Evolutionary conservation across 2,113 vertebrate species (phyloP).

Genomic region (Urocynchramus pylzowi): DNA sequence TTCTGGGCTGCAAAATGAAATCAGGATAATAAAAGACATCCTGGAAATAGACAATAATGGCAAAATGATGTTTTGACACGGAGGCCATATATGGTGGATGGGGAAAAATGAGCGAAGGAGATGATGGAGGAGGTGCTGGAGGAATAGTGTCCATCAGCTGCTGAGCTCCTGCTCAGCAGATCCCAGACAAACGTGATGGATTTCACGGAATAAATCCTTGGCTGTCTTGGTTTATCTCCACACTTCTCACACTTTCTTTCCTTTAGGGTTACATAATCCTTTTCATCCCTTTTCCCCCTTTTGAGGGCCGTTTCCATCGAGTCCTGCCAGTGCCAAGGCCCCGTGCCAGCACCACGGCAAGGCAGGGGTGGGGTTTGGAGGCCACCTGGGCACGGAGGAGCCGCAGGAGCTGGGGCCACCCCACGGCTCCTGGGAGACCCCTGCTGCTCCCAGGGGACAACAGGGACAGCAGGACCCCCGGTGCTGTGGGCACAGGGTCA

Average conservation of each 20-base stretch:
- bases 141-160: slow-evolving; percentile 41
- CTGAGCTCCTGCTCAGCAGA: neutral
- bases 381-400: fast-evolving
- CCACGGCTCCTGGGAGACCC: no score
- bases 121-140: slow-evolving; percentile 44
- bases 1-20: neutral
- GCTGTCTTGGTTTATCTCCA: neutral
- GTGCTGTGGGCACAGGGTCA: fast-evolving
- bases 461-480: fast-evolving
- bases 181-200: neutral
- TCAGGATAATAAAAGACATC: slow-evolving; percentile 3
- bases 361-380: fast-evolving
- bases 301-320: fast-evolving
- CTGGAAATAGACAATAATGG: slow-evolving; percentile 32
- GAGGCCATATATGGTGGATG: slow-evolving; percentile 23
- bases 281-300: neutral
- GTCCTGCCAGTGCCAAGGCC: neutral
- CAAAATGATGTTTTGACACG: slow-evolving; percentile 63
- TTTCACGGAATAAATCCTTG: neutral
- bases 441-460: fast-evolving
- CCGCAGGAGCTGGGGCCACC: neutral
- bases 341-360: fast-evolving
- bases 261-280: neutral
- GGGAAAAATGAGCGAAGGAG: neutral
- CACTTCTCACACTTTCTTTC: neutral